Percentiles rank a stretch among this genome's conserved stretches.
phyloP scores from a whole-genome alignment of 2,888 invertebrate genomes.

The Cartodere bifasciata region DNA sequence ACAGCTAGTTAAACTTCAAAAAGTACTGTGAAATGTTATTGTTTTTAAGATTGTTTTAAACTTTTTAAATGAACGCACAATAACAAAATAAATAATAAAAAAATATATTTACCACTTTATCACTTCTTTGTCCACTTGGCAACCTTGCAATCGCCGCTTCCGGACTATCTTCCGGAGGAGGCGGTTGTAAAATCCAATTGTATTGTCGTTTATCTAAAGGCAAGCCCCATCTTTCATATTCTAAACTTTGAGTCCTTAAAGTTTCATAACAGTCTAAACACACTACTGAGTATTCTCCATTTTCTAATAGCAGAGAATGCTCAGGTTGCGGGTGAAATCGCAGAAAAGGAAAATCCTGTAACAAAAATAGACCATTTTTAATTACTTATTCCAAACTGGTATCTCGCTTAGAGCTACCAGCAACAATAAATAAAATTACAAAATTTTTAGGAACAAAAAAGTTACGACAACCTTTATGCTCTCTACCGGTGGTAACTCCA shows the following conservation, averaged over 20 bases:
- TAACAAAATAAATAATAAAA: conserved; percentile 1
- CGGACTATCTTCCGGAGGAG: conserved; percentile 82
- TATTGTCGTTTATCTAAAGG: conserved; percentile 84
- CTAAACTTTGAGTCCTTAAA: conserved; percentile 76
- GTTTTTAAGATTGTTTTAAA: background rate
- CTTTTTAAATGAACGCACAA: too few relatives aligned
- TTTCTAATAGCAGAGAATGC: conserved; percentile 72
- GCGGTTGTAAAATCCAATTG: conserved; percentile 89
- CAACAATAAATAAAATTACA: too few relatives aligned
- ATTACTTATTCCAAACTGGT: too few relatives aligned
- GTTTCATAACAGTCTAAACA: conserved; percentile 90
- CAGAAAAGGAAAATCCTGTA: conserved; percentile 79
- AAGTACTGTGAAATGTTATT: too few relatives aligned
- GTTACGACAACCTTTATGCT: too few relatives aligned
- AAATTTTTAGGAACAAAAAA: too few relatives aligned
- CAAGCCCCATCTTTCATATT: conserved; percentile 81
- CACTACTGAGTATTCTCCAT: conserved; percentile 82
- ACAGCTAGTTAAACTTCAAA: conserved; percentile 1
- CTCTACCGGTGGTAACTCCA: too few relatives aligned
- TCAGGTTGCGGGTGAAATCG: conserved; percentile 72
- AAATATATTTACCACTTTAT: conserved; percentile 49
- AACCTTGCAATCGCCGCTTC: conserved; percentile 71
- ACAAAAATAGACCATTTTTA: too few relatives aligned
- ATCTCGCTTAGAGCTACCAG: too few relatives aligned
- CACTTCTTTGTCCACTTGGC: conserved; percentile 75